These are phyloP conservation scores for Eristalis arbustorum DNA, from an alignment of 2,888 invertebrate genomes.

Conservation along the genomic window DNA sequence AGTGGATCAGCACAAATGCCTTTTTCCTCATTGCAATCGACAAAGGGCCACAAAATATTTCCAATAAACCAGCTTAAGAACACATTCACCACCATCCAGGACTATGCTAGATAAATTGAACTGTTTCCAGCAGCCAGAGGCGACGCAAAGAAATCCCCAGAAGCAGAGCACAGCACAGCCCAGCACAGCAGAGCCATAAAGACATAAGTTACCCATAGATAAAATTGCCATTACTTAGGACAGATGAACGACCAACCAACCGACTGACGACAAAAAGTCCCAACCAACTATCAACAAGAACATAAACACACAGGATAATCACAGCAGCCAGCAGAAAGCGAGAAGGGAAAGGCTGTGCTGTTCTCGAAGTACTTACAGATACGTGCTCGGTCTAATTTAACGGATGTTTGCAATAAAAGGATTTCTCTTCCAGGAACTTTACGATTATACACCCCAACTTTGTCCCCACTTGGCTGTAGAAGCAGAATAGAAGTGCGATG, in stretches of 20 bases:
- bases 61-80: slow-evolving; percentile 43
- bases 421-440: slow-evolving; percentile 54
- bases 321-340: slow-evolving; percentile 33
- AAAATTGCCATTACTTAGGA: slow-evolving; percentile 54
- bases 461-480: neutral
- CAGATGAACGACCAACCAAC: slow-evolving; percentile 53
- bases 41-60: slow-evolving; percentile 5
- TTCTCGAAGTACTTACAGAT: slow-evolving; percentile 52
- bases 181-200: slow-evolving; percentile 9
- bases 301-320: slow-evolving; percentile 63
- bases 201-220: slow-evolving; percentile 52
- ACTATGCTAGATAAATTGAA: slow-evolving; percentile 24
- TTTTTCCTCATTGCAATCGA: neutral
- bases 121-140: slow-evolving; percentile 2
- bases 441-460: slow-evolving; percentile 52
- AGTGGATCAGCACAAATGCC: slow-evolving; percentile 9
- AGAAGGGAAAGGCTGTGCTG: slow-evolving; percentile 17
- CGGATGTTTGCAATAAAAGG: slow-evolving; percentile 59
- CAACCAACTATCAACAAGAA: slow-evolving; percentile 59
- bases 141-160: slow-evolving; percentile 11
- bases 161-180: neutral
- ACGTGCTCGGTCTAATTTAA: slow-evolving; percentile 59
- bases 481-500: neutral
- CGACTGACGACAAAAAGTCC: slow-evolving; percentile 60
- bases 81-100: slow-evolving; percentile 12